Evolutionary conservation across 2,797 vertebrate genomes (phyloP).

Genomic region (Remorina albescens): DNA sequence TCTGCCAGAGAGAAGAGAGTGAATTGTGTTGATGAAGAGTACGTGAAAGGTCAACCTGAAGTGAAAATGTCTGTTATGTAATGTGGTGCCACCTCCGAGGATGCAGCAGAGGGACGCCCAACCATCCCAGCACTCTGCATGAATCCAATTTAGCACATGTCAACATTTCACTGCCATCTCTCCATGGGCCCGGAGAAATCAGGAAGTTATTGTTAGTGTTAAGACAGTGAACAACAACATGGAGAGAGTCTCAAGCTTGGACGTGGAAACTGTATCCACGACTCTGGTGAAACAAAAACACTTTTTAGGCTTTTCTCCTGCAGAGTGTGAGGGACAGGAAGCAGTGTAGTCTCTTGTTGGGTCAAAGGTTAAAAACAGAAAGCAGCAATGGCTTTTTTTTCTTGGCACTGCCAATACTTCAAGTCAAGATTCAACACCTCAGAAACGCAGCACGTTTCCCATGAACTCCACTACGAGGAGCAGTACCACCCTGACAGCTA

Average conservation of each 20-base stretch:
- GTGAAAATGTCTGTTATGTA: neutral
- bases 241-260: slow-evolving; percentile 60
- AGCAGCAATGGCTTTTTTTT: slow-evolving; percentile 21
- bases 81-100: slow-evolving; percentile 9
- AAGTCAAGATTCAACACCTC: slow-evolving; percentile 32
- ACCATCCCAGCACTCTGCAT: neutral
- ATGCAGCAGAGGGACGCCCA: slow-evolving; percentile 2
- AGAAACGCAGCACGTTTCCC: slow-evolving; percentile 14
- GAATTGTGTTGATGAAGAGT: neutral
- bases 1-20: neutral
- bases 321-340: slow-evolving; percentile 28
- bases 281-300: slow-evolving; percentile 63
- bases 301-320: slow-evolving; percentile 9
- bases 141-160: slow-evolving; percentile 8
- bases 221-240: slow-evolving; percentile 78
- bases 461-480: slow-evolving; percentile 36
- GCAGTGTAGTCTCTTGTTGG: neutral
- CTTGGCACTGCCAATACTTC: slow-evolving; percentile 14
- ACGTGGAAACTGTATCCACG: slow-evolving; percentile 44
- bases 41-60: slow-evolving; percentile 13
- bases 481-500: neutral
- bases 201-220: slow-evolving; percentile 74
- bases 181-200: slow-evolving; percentile 20
- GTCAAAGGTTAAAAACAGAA: slow-evolving; percentile 50
- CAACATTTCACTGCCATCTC: slow-evolving; percentile 1